Percentiles rank a stretch among this genome's conserved stretches.
These are phyloP conservation scores for Mastomys natalensis DNA, from an alignment of 2,113 vertebrate species.

Conservation along the genomic window DNA sequence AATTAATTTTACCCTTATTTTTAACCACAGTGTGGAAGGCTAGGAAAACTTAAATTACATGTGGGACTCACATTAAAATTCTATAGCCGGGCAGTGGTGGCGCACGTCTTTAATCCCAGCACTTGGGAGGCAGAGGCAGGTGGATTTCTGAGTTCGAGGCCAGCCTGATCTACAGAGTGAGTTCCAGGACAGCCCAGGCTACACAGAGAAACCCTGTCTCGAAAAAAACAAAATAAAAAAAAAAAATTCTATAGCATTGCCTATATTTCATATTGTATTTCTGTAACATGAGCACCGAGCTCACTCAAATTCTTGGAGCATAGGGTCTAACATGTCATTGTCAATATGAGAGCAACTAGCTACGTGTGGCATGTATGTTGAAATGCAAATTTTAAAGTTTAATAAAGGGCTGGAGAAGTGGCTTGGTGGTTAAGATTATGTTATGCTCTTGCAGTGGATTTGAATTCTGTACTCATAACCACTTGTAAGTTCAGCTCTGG, in stretches of 20 bases:
- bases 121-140: too few relatives aligned
- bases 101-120: too few relatives aligned
- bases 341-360: neutral
- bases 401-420: neutral
- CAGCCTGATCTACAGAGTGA: too few relatives aligned
- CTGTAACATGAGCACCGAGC: neutral
- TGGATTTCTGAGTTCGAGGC: too few relatives aligned
- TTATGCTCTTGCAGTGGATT: neutral
- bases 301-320: neutral
- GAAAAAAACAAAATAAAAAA: too few relatives aligned
- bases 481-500: neutral
- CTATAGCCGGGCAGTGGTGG: too few relatives aligned
- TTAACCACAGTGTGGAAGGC: neutral
- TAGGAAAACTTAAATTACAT: neutral
- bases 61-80: neutral
- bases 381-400: conserved; percentile 4
- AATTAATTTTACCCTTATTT: conserved; percentile 15
- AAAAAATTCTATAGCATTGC: neutral
- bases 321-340: neutral
- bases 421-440: neutral
- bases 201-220: too few relatives aligned
- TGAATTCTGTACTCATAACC: neutral
- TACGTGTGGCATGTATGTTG: neutral
- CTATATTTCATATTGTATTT: neutral
- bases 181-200: too few relatives aligned